These are phyloP conservation scores for Didymodactylos carnosus DNA, from an alignment of 2,888 invertebrate genomes.

Conservation along the genomic window DNA sequence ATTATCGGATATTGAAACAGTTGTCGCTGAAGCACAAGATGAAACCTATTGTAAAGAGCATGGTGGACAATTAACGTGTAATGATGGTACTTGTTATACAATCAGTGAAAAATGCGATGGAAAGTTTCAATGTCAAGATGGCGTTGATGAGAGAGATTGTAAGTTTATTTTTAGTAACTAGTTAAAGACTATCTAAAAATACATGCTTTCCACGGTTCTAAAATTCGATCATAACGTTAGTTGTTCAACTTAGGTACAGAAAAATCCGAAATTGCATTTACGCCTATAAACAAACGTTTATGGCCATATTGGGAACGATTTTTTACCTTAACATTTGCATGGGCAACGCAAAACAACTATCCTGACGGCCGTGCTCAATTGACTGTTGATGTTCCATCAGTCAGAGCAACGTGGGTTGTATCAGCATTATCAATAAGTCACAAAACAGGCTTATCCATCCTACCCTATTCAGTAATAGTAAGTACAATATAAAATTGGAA, in stretches of 20 bases:
- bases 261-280: background rate
- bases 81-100: constrained; percentile 47
- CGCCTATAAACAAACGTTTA: constrained; percentile 4
- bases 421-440: constrained; percentile 76
- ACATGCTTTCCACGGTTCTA: no score
- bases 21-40: background rate
- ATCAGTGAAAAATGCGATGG: constrained; percentile 55
- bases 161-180: background rate
- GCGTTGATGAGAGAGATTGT: constrained; percentile 56
- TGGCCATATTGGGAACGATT: background rate
- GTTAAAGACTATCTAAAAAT: no score
- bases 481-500: constrained; percentile 62
- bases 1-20: background rate
- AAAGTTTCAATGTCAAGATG: constrained; percentile 51
- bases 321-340: constrained; percentile 8
- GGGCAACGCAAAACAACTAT: background rate
- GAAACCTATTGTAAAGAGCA: background rate
- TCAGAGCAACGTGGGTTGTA: constrained; percentile 53
- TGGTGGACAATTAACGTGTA: background rate
- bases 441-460: constrained; percentile 63
- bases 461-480: constrained; percentile 52
- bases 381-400: constrained; percentile 25
- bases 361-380: constrained; percentile 31
- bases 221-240: no score
- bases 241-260: background rate